Conservation (phyloP, 2,113 vertebrate genomes). For the Tragelaphus strepsiceros region DNA sequence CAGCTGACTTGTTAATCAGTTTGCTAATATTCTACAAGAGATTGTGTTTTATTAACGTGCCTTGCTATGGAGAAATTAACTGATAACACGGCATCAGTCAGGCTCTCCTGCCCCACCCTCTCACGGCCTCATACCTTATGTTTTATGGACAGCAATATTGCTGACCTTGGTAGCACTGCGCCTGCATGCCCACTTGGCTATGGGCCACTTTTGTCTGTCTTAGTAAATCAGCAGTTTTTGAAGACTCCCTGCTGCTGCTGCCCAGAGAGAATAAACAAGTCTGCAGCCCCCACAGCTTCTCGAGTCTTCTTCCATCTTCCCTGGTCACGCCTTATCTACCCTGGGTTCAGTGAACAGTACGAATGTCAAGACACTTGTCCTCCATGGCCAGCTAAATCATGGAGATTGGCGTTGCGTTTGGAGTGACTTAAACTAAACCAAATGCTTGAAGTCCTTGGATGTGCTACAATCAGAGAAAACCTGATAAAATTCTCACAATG, state of each 20-base stretch:
- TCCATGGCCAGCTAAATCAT: neutral
- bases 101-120: neutral
- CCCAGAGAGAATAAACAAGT: neutral
- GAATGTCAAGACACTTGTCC: neutral
- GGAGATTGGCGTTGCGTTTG: neutral
- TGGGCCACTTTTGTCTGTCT: neutral
- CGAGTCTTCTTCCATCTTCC: neutral
- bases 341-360: neutral
- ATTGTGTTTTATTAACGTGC: slow-evolving; percentile 62
- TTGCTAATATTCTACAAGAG: slow-evolving; percentile 62
- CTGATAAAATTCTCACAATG: neutral
- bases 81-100: neutral
- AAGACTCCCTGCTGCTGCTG: neutral
- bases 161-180: neutral
- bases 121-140: neutral
- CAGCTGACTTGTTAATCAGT: slow-evolving; percentile 49
- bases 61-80: neutral
- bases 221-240: neutral
- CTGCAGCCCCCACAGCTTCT: neutral
- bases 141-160: neutral
- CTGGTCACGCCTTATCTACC: fast-evolving
- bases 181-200: neutral
- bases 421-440: neutral
- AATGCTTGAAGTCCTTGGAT: neutral
- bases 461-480: neutral